A percentile compares a stretch with the other conserved stretches of the same genome.
Evolutionary conservation across 2,888 invertebrate species (phyloP).

Genomic region (Metacarcinus magister): DNA sequence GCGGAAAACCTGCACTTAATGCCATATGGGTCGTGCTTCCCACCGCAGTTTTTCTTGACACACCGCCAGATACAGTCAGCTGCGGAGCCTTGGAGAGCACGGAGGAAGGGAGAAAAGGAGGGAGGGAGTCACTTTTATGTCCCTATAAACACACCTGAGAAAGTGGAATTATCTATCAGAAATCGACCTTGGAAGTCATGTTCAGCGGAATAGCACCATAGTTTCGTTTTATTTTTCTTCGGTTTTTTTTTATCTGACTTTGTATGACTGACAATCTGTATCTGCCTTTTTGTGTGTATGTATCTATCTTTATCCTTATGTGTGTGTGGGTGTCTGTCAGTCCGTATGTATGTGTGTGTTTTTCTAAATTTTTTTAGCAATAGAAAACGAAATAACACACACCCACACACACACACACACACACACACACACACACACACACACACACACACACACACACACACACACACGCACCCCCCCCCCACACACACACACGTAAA

Average conservation of each 20-base stretch:
- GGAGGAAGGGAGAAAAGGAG: neutral
- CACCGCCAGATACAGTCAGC: neutral
- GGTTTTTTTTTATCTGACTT: neutral
- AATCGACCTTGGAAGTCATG: too few species aligned
- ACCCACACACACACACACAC: too few species aligned
- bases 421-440: too few species aligned
- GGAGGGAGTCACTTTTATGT: neutral
- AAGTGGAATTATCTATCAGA: too few species aligned
- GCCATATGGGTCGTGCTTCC: neutral
- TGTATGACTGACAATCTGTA: neutral
- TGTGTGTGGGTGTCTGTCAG: too few species aligned
- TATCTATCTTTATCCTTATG: neutral
- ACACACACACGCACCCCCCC: too few species aligned
- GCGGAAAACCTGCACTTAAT: neutral
- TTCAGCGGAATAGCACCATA: too few species aligned
- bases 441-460: neutral
- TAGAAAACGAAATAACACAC: too few species aligned
- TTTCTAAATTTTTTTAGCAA: too few species aligned
- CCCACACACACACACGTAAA: neutral
- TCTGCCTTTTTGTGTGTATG: neutral
- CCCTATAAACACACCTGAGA: too few species aligned
- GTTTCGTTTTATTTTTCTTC: neutral
- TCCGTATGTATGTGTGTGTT: too few species aligned
- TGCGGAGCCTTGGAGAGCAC: neutral
- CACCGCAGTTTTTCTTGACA: constrained; percentile 4